phyloP scores from a whole-genome alignment of 2,797 vertebrate genomes.

The Martes flavigula region DNA sequence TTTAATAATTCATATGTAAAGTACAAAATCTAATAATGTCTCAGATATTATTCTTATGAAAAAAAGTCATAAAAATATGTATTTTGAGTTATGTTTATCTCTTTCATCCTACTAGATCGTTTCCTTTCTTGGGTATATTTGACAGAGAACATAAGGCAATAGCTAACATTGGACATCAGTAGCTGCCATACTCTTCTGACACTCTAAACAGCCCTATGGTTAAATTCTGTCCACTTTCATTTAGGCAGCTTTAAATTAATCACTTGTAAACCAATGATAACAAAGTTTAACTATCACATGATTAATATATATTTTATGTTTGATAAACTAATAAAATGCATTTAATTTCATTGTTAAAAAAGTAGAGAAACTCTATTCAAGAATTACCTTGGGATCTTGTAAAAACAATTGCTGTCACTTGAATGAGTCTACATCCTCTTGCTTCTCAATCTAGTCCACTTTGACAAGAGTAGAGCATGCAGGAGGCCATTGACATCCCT shows the following conservation, averaged over 20 bases:
- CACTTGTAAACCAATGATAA: slow-evolving; percentile 19
- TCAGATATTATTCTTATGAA: background rate
- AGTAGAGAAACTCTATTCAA: background rate
- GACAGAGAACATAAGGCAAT: slow-evolving; percentile 21
- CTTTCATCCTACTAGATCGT: background rate
- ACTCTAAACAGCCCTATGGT: slow-evolving; percentile 24
- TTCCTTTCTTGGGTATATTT: slow-evolving; percentile 25
- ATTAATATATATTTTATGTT: slow-evolving; percentile 7
- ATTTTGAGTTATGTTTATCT: background rate
- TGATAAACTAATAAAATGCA: background rate
- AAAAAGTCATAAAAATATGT: background rate
- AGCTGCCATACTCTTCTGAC: slow-evolving; percentile 19
- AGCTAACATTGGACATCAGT: slow-evolving; percentile 54
- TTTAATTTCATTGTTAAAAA: background rate
- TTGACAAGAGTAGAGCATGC: background rate
- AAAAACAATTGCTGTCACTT: background rate
- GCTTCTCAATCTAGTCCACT: background rate
- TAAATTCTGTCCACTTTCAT: slow-evolving; percentile 40
- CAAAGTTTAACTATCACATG: slow-evolving; percentile 17
- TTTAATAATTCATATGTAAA: background rate
- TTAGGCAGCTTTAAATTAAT: slow-evolving; percentile 35
- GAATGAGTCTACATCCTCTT: background rate
- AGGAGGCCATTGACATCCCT: fast-evolving
- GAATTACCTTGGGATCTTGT: slow-evolving; percentile 27
- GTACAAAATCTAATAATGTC: background rate